Conservation (phyloP, 2,888 invertebrate species). For the Therioaphis trifolii region DNA sequence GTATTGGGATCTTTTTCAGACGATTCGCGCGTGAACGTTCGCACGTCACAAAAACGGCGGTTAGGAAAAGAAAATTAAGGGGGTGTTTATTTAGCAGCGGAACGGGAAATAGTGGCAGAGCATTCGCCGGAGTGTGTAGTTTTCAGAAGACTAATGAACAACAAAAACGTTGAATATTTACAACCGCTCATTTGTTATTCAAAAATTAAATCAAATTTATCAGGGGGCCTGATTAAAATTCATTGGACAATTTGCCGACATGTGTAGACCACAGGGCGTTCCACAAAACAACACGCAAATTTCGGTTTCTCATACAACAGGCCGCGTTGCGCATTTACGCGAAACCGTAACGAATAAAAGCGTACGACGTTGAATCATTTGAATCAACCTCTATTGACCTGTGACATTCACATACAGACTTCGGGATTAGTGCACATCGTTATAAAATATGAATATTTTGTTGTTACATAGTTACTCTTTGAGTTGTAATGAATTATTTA, state of each 20-base stretch:
- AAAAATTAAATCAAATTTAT: conserved; percentile 49
- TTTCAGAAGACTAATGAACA: conserved; percentile 7
- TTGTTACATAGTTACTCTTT: too few species aligned
- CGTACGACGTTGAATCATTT: not conserved
- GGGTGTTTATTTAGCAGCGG: too few species aligned
- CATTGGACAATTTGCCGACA: conserved; percentile 11
- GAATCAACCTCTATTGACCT: not conserved
- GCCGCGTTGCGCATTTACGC: too few species aligned
- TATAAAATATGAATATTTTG: not conserved
- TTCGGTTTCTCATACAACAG: not conserved
- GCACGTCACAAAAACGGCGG: not conserved
- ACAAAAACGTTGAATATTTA: conserved; percentile 49
- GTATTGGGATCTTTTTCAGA: not conserved
- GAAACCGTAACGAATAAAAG: not conserved
- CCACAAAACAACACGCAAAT: too few species aligned
- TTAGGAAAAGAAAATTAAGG: not conserved
- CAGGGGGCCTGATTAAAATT: conserved; percentile 41
- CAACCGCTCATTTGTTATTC: conserved; percentile 38
- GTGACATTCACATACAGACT: not conserved
- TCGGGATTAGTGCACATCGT: not conserved
- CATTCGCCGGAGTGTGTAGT: conserved; percentile 1
- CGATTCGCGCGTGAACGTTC: not conserved
- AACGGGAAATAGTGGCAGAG: not conserved
- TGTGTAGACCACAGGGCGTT: not conserved
- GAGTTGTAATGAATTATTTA: too few species aligned